Percentiles rank a stretch among this genome's conserved stretches.
phyloP scores from a whole-genome alignment of 2,797 vertebrate genomes.

The Prunella strophiata region DNA sequence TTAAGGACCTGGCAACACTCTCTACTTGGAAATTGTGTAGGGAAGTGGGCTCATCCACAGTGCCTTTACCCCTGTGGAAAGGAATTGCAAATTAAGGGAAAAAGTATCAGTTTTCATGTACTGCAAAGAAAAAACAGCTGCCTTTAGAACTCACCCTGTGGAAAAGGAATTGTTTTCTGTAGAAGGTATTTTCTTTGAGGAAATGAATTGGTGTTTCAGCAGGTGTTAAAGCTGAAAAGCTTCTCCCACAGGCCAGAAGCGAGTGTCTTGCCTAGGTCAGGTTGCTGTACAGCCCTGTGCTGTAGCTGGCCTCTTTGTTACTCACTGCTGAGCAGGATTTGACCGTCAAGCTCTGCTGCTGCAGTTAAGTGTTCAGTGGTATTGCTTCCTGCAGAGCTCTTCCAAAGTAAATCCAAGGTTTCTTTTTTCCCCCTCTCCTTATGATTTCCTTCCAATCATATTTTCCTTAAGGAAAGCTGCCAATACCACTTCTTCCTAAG shows the following conservation, averaged over 20 bases:
- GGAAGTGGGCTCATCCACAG: background rate
- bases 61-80: background rate
- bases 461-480: background rate
- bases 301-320: background rate
- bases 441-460: background rate
- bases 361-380: background rate
- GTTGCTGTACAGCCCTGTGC: background rate
- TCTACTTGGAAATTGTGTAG: background rate
- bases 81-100: background rate
- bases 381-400: background rate
- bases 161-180: background rate
- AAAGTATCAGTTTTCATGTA: background rate
- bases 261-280: accelerated
- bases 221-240: background rate
- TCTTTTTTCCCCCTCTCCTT: accelerated
- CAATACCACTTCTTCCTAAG: background rate
- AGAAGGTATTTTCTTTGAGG: background rate
- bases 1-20: background rate
- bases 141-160: background rate
- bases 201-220: background rate
- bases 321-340: background rate
- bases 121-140: background rate
- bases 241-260: background rate
- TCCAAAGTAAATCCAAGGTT: background rate
- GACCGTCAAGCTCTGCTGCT: background rate